Evolutionary conservation across 2,797 vertebrate species (phyloP).

Genomic region (Liasis olivaceus): DNA sequence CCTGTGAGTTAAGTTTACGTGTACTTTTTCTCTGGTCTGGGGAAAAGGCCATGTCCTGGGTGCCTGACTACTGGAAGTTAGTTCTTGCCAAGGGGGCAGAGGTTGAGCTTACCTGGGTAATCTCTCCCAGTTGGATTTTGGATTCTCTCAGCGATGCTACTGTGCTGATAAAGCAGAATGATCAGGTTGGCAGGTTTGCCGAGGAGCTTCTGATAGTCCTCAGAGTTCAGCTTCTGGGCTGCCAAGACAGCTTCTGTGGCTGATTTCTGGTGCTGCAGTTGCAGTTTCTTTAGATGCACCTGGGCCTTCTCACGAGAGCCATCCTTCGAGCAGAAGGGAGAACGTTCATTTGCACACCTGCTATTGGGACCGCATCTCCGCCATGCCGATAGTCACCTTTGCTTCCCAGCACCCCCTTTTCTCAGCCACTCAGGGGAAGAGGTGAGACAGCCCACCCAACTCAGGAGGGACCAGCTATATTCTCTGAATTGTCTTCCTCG

Average conservation of each 20-base stretch:
- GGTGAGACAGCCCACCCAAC: too few relatives aligned
- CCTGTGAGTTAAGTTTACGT: too few relatives aligned
- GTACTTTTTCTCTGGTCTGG: too few relatives aligned
- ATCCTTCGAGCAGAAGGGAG: conserved; percentile 63
- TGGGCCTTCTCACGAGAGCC: conserved; percentile 74
- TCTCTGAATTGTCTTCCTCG: neutral
- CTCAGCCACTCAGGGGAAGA: neutral
- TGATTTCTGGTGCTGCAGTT: conserved; percentile 83
- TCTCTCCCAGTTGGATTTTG: conserved; percentile 74
- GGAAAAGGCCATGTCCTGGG: too few relatives aligned
- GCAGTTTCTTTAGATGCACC: conserved; percentile 83
- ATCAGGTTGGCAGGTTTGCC: conserved; percentile 86
- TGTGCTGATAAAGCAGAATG: conserved; percentile 86
- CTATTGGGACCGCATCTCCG: neutral
- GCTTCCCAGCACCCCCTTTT: neutral
- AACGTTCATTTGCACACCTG: neutral
- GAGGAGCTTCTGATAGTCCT: conserved; percentile 79
- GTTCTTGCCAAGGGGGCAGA: neutral
- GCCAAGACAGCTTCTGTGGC: conserved; percentile 88
- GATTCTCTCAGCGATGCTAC: conserved; percentile 82
- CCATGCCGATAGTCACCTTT: neutral
- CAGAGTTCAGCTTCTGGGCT: conserved; percentile 74
- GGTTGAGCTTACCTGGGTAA: conserved; percentile 82
- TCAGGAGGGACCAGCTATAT: neutral
- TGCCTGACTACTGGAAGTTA: neutral